Conservation (phyloP, 2,888 invertebrate genomes). For the Cordylochernes scorpioides region DNA sequence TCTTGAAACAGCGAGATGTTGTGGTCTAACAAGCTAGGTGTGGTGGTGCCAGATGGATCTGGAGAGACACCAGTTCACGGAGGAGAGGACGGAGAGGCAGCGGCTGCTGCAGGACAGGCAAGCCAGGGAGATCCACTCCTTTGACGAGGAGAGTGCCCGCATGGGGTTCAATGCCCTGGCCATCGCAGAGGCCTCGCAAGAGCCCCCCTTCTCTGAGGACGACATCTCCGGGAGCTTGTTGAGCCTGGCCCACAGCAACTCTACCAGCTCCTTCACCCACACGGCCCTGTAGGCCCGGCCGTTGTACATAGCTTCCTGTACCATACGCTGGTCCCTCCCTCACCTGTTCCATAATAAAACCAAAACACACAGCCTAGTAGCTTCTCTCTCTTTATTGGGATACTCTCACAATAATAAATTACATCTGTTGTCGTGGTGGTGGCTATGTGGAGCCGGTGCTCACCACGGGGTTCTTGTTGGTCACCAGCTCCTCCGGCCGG, state of each 20-base stretch:
- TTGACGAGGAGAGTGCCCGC: conserved; percentile 75
- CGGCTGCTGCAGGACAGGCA: conserved; percentile 66
- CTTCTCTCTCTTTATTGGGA: not conserved
- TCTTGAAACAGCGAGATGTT: too few relatives aligned
- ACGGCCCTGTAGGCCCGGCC: conserved; percentile 12
- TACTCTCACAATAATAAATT: not conserved
- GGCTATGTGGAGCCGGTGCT: too few relatives aligned
- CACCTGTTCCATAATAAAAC: too few relatives aligned
- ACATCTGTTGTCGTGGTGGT: not conserved
- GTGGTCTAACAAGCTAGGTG: too few relatives aligned
- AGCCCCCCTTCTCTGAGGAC: conserved; percentile 59
- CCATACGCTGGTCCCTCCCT: too few relatives aligned
- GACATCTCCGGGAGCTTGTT: conserved; percentile 65
- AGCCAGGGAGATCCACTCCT: conserved; percentile 62
- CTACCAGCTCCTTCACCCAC: conserved; percentile 31
- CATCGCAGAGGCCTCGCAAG: conserved; percentile 66
- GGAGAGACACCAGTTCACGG: conserved; percentile 66
- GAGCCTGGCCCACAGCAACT: conserved; percentile 80
- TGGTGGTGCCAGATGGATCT: conserved; percentile 88
- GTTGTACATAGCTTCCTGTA: too few relatives aligned
- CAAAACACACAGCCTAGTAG: too few relatives aligned
- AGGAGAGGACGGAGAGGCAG: conserved; percentile 68
- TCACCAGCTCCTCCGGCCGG: too few relatives aligned
- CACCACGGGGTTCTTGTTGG: too few relatives aligned
- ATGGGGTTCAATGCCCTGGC: conserved; percentile 74